Conservation (phyloP, 2,797 vertebrate species). For the Microctenopoma steveboyesi region DNA sequence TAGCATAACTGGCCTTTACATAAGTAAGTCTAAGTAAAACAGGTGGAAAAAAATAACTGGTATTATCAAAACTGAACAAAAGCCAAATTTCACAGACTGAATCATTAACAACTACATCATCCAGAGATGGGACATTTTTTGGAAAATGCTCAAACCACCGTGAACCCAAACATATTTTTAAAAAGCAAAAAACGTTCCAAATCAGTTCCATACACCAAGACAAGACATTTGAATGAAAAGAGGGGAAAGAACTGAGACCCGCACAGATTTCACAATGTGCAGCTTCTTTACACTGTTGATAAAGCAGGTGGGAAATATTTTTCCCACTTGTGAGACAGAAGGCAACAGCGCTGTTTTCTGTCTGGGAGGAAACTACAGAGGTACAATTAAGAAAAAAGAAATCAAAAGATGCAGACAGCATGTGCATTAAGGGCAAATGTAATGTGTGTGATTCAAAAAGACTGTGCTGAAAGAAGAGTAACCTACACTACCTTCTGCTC, state of each 20-base stretch:
- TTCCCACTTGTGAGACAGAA: constrained; percentile 9
- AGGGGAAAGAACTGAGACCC: constrained; percentile 17
- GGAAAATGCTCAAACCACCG: constrained; percentile 21
- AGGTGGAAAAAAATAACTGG: not conserved
- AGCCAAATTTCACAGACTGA: constrained; percentile 22
- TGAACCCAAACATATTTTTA: constrained; percentile 4
- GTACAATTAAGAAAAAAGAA: not conserved
- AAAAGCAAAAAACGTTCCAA: constrained; percentile 12
- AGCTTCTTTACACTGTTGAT: not conserved
- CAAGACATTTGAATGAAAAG: constrained; percentile 22
- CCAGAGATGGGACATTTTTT: constrained; percentile 3
- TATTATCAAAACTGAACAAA: constrained; percentile 40
- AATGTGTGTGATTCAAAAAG: too few relatives aligned
- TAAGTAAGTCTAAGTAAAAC: constrained; percentile 31
- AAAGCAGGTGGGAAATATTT: not conserved
- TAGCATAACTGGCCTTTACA: constrained; percentile 18
- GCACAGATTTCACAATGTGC: constrained; percentile 1
- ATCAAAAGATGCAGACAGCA: constrained; percentile 19
- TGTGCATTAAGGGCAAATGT: too few relatives aligned
- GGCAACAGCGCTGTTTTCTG: not conserved
- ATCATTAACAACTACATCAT: not conserved
- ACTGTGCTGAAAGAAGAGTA: too few relatives aligned
- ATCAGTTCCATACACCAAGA: constrained; percentile 7
- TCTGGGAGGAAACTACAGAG: constrained; percentile 12
- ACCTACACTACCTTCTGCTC: too few relatives aligned